These are phyloP conservation scores for Eupithecia vulgata DNA, from an alignment of 2,888 invertebrate species.

Conservation along the genomic window DNA sequence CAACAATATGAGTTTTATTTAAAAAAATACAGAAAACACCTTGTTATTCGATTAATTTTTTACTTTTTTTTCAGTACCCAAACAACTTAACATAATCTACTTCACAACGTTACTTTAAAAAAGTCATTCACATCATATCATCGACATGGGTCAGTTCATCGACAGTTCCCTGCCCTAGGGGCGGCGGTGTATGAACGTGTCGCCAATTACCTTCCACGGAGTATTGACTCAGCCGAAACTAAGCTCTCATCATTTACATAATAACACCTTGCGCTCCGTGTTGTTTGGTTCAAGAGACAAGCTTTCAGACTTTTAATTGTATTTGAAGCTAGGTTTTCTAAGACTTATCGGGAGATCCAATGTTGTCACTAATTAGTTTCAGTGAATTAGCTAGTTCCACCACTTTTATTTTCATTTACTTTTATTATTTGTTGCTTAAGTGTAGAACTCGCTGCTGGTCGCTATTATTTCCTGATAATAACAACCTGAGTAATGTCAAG, in stretches of 20 bases:
- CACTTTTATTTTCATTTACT: background rate
- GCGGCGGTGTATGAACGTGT: conserved; percentile 68
- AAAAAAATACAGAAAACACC: background rate
- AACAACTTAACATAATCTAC: background rate
- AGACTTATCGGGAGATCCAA: background rate
- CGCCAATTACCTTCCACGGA: conserved; percentile 75
- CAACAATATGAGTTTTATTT: background rate
- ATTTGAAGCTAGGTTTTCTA: background rate
- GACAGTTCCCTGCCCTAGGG: conserved; percentile 49
- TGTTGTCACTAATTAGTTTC: no score
- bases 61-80: background rate
- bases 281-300: conserved; percentile 47
- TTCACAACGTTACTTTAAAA: background rate
- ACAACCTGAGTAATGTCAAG: background rate
- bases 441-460: background rate
- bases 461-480: background rate
- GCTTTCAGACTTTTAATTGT: conserved; percentile 1
- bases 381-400: background rate
- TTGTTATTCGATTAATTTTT: background rate
- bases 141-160: conserved; percentile 61
- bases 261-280: conserved; percentile 75
- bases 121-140: conserved; percentile 25
- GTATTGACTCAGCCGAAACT: conserved; percentile 82
- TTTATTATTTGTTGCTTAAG: background rate
- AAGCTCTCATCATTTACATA: conserved; percentile 83